Evolutionary conservation across 2,113 vertebrate species (phyloP).

Genomic region (Donacobius atricapilla): DNA sequence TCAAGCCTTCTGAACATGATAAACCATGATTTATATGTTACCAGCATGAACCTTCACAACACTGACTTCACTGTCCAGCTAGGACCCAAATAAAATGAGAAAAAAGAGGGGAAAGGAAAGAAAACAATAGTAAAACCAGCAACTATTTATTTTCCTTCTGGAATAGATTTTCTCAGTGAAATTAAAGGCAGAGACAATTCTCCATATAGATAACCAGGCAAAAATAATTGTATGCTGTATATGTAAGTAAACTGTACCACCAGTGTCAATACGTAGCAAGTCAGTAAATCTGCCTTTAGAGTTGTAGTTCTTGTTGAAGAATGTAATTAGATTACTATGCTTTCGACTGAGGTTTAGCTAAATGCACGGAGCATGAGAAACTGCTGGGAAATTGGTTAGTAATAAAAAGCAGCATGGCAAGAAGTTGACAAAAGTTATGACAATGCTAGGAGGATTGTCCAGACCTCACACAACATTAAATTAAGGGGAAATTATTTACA

Average conservation of each 20-base stretch:
- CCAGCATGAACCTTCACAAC: neutral
- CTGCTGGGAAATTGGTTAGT: neutral
- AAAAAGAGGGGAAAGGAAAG: neutral
- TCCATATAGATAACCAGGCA: neutral
- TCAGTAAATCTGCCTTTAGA: neutral
- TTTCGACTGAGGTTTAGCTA: neutral
- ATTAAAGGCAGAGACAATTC: neutral
- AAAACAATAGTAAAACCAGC: neutral
- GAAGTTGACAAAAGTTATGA: neutral
- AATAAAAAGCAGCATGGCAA: neutral
- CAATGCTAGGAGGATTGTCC: neutral
- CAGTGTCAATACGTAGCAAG: rapidly evolving
- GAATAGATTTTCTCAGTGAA: neutral
- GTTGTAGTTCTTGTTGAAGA: neutral
- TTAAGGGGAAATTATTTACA: neutral
- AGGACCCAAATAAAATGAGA: neutral
- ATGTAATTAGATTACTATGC: neutral
- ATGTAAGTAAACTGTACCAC: neutral
- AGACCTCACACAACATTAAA: neutral
- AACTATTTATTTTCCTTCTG: neutral
- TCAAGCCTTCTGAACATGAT: neutral
- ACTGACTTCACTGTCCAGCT: neutral
- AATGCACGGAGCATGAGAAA: neutral
- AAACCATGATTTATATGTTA: neutral
- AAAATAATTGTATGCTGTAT: neutral